A percentile compares a stretch with the other conserved stretches of the same genome.
Conservation (phyloP, 2,113 vertebrate species). For the Aleadryas rufinucha region DNA sequence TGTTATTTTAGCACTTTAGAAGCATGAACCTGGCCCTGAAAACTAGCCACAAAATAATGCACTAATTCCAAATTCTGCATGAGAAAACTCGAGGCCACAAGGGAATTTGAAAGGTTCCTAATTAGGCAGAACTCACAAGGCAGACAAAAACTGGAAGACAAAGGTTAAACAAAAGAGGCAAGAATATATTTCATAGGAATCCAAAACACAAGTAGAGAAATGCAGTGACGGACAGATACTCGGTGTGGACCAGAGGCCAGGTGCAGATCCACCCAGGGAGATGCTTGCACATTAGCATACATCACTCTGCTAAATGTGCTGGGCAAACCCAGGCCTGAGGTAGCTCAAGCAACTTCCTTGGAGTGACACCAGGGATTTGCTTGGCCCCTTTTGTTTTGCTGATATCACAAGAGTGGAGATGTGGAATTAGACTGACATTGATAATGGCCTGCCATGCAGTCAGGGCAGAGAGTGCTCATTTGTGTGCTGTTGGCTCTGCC, state of each 20-base stretch:
- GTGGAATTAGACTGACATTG: background rate
- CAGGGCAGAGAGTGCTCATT: background rate
- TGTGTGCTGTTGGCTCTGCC: background rate
- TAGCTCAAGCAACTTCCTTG: background rate
- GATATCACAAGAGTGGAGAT: background rate
- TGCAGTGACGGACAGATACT: background rate
- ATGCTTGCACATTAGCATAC: background rate
- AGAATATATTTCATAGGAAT: slow-evolving; percentile 17
- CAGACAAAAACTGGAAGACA: slow-evolving; percentile 43
- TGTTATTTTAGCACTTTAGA: slow-evolving; percentile 51
- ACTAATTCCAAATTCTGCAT: slow-evolving; percentile 50
- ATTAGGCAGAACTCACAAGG: slow-evolving; percentile 57
- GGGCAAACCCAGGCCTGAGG: background rate
- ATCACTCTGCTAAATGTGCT: background rate
- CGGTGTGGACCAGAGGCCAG: background rate
- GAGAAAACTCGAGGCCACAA: slow-evolving; percentile 26
- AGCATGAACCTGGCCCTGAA: slow-evolving; percentile 1
- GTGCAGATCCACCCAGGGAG: background rate
- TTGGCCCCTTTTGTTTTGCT: background rate
- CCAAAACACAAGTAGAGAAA: background rate
- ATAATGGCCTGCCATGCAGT: background rate
- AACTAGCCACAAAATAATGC: slow-evolving; percentile 3
- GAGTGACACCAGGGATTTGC: background rate
- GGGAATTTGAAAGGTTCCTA: slow-evolving; percentile 58
- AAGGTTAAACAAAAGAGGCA: slow-evolving; percentile 45